Percentiles rank a stretch among this genome's conserved stretches.
Conservation (phyloP, 2,113 vertebrate species). For the Phaethornis superciliosus region DNA sequence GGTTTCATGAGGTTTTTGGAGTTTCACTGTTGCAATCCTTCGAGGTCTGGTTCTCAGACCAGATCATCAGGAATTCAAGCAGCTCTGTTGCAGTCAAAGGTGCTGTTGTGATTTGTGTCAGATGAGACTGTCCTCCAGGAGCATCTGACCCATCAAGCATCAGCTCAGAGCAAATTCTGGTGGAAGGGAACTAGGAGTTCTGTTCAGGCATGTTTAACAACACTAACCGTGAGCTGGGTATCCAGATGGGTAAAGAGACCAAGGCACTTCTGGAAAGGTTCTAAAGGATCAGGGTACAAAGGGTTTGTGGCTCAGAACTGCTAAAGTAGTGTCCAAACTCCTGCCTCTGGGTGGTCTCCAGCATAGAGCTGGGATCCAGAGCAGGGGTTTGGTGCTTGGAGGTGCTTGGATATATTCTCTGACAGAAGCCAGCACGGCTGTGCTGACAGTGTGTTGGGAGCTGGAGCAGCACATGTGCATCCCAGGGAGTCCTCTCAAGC, state of each 20-base stretch:
- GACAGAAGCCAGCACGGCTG: neutral
- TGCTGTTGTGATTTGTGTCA: neutral
- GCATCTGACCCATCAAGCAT: neutral
- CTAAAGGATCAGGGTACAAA: neutral
- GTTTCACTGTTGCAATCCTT: neutral
- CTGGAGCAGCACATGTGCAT: accelerated
- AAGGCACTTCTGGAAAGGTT: neutral
- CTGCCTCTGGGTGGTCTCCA: neutral
- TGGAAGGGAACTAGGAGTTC: neutral
- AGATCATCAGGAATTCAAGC: neutral
- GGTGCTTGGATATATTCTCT: neutral
- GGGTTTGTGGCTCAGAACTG: neutral
- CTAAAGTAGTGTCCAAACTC: neutral
- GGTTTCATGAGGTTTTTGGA: neutral
- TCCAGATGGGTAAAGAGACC: neutral
- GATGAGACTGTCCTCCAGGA: neutral
- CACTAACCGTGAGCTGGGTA: neutral
- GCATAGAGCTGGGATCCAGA: neutral
- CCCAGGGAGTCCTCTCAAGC: neutral
- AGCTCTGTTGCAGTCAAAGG: neutral
- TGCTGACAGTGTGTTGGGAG: neutral
- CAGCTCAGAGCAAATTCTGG: neutral
- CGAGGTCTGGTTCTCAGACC: neutral
- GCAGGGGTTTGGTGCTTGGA: neutral
- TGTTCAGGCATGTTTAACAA: neutral